Conservation (phyloP, 2,888 invertebrate genomes). For the Torymus auratus region DNA sequence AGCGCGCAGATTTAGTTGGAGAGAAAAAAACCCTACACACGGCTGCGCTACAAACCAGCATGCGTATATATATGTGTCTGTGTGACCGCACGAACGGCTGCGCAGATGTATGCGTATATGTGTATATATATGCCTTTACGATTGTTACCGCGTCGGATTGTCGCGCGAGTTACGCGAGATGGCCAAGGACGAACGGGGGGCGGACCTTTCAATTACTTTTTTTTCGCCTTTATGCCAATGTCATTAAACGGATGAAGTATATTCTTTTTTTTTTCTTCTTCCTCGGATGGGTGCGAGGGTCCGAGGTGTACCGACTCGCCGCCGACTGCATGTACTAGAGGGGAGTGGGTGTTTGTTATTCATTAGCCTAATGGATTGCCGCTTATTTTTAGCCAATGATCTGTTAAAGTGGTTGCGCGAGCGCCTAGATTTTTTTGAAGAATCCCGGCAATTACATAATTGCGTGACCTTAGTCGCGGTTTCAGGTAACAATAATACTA, state of each 20-base stretch:
- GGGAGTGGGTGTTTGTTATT: conserved; percentile 44
- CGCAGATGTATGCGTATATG: background rate
- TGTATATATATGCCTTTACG: background rate
- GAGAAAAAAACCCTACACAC: too few relatives aligned
- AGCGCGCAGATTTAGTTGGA: too few relatives aligned
- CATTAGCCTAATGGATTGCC: conserved; percentile 46
- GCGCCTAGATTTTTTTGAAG: background rate
- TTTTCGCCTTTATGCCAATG: conserved; percentile 38
- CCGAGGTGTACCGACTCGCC: too few relatives aligned
- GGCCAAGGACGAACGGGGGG: conserved; percentile 47
- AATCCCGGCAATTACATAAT: too few relatives aligned
- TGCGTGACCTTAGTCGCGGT: too few relatives aligned
- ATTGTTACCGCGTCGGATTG: conserved; percentile 16
- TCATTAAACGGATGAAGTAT: conserved; percentile 33
- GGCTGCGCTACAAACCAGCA: too few relatives aligned
- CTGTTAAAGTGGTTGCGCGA: background rate
- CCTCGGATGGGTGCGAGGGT: too few relatives aligned
- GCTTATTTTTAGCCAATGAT: conserved; percentile 38
- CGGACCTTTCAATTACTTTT: conserved; percentile 47
- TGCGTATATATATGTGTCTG: too few relatives aligned
- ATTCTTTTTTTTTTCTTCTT: conserved; percentile 11
- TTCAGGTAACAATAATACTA: background rate
- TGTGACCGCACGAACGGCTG: background rate
- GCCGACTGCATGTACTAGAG: conserved; percentile 16
- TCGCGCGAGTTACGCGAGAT: conserved; percentile 34